Base-by-base conservation (phyloP, 2,888 invertebrate genomes). In the Formica aserva region DNA sequence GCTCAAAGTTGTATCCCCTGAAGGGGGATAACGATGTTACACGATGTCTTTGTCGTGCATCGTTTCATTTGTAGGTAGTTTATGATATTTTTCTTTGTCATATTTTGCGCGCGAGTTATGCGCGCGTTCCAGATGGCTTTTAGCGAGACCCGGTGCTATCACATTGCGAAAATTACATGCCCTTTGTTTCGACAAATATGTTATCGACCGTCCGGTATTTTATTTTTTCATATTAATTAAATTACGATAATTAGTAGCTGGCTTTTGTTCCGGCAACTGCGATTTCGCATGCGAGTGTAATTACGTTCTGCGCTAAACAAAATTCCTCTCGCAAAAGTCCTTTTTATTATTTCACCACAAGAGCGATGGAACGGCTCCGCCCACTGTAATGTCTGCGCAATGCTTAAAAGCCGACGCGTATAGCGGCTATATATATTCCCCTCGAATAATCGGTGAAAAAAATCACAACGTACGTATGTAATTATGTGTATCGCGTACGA, bases 221-320 rank as follows among this genome's bases (percentile, higher is more conserved):
- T 62, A 60, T 48, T 60, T 80, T 78, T 60, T 60, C 32, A 26
- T 32, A 35, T 72, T 80, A 80, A 80, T 72, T 78, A 78, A 78
- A 71, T 80, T 71, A 72, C 71, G 26, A 80, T 62, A 72, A 77
- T 67, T 77, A 77, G 32, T 67, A 41, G 3, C 29, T 13, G 52
- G 55, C 55, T 57, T 77, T 77, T 67, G 67, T 67, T 77, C 32
- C 29, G 41, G 26, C 66, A 38, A 4, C 66, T 22, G 32, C 45
- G 32, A 38, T 29, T 66, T 55, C 67, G 52, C n/a, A 15, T 29
- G 55, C 41, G 15, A n/a, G 11, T 15, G 67, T 57, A 77, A 77
- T 77, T 77, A 22, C 69, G 22, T 4, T 65, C n/a, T 8, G 11
- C 9, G 38, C 41, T 32, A 67, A 67, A 57, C 29, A 41, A 67